Base-by-base conservation (phyloP, 2,888 invertebrate species). In the Achlya flavicornis region DNA sequence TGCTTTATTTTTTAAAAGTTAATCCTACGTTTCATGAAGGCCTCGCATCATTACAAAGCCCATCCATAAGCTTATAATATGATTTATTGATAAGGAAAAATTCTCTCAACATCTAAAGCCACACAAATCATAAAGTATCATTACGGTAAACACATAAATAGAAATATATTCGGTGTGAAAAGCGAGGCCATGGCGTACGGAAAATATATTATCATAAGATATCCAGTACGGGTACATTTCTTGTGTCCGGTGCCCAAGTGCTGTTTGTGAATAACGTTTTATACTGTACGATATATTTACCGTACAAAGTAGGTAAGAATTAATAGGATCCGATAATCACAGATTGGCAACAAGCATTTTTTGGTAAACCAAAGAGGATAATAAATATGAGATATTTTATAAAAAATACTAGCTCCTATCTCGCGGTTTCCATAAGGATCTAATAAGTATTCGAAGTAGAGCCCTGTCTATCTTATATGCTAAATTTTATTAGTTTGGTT, bases 131-230 rank as follows among this genome's bases (percentile, higher is more conserved):
- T 60, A 60, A 41, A 41, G 53, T 41, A 41, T 63, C 62, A 70
- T 72, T 69, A 66, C 65, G 66, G 67, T 66, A 78, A 75, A 77
- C 77, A 77, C 70, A 80, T 79, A 85, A 81, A 84, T 78, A 78
- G 70, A 74, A 78, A 80, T 78, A 79, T 76, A 77, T 79, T 77
- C 79, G 76, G 73, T 66, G 72, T 77, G 80, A 78, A 86, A 85
- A 88, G 84, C 78, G 78, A 81, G 81, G 41, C 80, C 72, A 72
- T 63, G 67, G 57, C 80, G 77, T 73, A 68, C 71, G 69, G 76
- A 75, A 86, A 86, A 87, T 88, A 85, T 87, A 89, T 89, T 90
- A 89, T 87, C 87, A 89, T 89, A 88, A 84, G 84, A 89, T 86
- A 89, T 86, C 82, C 83, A 79, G 79, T 78, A 80, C 81, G 81